phyloP scores from a whole-genome alignment of 1,140 invertebrate genomes.

The Drosophila serrata region DNA sequence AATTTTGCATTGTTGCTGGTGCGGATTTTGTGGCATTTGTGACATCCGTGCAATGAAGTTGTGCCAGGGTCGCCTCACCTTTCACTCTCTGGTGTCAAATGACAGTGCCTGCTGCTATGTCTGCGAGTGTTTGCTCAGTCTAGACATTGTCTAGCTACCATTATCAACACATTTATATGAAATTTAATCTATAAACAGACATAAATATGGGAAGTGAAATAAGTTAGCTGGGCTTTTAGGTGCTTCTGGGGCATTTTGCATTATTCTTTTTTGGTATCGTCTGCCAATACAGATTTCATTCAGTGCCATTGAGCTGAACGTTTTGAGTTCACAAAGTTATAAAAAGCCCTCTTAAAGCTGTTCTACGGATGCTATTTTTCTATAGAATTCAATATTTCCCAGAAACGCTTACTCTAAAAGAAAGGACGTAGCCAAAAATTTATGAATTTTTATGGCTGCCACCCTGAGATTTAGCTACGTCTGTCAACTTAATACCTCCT shows the following conservation, averaged over 20 bases:
- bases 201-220: constrained; percentile 1
- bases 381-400: background rate
- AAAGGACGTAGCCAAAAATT: constrained; percentile 57
- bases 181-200: constrained; percentile 68
- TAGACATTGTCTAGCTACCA: constrained; percentile 73
- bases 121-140: constrained; percentile 49
- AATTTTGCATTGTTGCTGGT: constrained; percentile 71
- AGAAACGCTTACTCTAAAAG: background rate
- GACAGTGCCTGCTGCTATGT: constrained; percentile 49
- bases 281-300: background rate
- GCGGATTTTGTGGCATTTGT: constrained; percentile 76
- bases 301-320: background rate
- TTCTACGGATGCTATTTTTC: background rate
- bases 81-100: constrained; percentile 60
- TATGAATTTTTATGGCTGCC: constrained; percentile 73
- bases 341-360: background rate
- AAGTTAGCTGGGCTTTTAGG: background rate
- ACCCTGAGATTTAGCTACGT: constrained; percentile 61
- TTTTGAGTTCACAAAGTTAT: background rate
- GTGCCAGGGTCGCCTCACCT: constrained; percentile 33
- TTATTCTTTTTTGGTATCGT: background rate
- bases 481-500: constrained; percentile 66
- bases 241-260: background rate
- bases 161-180: constrained; percentile 79
- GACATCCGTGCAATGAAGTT: constrained; percentile 64